These are phyloP conservation scores for Pinna nobilis DNA, from an alignment of 1,140 invertebrate species.

Conservation along the genomic window DNA sequence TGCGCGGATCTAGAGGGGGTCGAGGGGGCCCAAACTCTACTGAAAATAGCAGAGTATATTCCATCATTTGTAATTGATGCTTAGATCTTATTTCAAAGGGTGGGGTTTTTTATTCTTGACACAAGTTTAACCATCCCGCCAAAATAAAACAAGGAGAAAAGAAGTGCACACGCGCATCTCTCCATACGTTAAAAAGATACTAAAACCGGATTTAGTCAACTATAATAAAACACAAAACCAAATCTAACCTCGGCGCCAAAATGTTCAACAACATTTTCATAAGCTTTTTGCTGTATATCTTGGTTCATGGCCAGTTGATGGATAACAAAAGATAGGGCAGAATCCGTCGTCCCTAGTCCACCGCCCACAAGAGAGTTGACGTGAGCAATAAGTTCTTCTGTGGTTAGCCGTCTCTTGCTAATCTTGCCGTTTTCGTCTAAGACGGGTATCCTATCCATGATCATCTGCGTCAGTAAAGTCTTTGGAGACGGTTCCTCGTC, in stretches of 20 bases:
- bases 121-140: no score
- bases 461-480: slow-evolving; percentile 29
- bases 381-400: slow-evolving; percentile 57
- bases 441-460: slow-evolving; percentile 9
- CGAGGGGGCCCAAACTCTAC: no score
- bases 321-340: slow-evolving; percentile 48
- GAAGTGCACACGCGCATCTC: no score
- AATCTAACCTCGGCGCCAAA: slow-evolving; percentile 39
- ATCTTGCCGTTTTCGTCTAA: slow-evolving; percentile 39
- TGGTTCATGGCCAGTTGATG: slow-evolving; percentile 57
- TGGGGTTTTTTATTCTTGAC: no score
- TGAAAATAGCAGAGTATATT: no score
- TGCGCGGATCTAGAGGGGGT: no score
- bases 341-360: slow-evolving; percentile 48
- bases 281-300: slow-evolving; percentile 18
- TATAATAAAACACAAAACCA: no score
- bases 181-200: no score
- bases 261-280: slow-evolving; percentile 23
- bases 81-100: no score
- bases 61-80: no score
- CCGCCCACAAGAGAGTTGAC: slow-evolving; percentile 51
- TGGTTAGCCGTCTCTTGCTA: slow-evolving; percentile 43
- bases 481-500: neutral
- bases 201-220: no score
- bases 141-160: no score